Conservation (phyloP, 2,888 invertebrate species). For the Troilus luridus region DNA sequence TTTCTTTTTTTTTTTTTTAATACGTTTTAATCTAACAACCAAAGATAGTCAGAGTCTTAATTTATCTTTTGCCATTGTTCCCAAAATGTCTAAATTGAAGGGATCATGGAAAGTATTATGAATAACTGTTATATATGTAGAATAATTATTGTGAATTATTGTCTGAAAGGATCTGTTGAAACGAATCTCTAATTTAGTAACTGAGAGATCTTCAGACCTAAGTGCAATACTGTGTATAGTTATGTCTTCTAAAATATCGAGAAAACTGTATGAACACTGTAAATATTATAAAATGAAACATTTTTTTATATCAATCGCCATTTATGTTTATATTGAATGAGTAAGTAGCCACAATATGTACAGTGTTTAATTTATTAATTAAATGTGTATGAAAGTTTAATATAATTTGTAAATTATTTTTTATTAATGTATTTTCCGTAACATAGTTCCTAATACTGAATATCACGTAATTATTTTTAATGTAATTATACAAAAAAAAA, state of each 20-base stretch:
- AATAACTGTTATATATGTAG: conserved; percentile 57
- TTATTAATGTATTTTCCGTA: conserved; percentile 64
- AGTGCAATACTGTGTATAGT: conserved; percentile 62
- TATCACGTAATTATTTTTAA: conserved; percentile 59
- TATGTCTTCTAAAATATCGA: conserved; percentile 59
- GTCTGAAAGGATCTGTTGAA: conserved; percentile 54
- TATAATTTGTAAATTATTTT: conserved; percentile 64
- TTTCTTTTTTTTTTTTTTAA: conserved; percentile 31
- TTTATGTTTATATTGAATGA: conserved; percentile 54
- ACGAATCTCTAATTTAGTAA: conserved; percentile 50
- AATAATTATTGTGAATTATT: conserved; percentile 54
- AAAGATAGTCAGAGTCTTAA: conserved; percentile 60
- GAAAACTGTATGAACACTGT: conserved; percentile 55
- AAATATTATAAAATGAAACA: conserved; percentile 62
- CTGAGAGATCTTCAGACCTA: conserved; percentile 60
- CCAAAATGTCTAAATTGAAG: conserved; percentile 33
- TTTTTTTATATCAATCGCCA: conserved; percentile 58
- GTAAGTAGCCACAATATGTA: conserved; percentile 61
- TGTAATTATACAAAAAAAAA: conserved; percentile 50
- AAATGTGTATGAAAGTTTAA: conserved; percentile 62
- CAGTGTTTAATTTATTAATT: conserved; percentile 63
- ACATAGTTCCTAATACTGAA: conserved; percentile 65
- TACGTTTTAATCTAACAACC: conserved; percentile 58
- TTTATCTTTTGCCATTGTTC: conserved; percentile 56
- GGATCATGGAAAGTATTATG: conserved; percentile 56